Base-by-base conservation (phyloP, 2,888 invertebrate genomes). In the Drosophila stalkeri region DNA sequence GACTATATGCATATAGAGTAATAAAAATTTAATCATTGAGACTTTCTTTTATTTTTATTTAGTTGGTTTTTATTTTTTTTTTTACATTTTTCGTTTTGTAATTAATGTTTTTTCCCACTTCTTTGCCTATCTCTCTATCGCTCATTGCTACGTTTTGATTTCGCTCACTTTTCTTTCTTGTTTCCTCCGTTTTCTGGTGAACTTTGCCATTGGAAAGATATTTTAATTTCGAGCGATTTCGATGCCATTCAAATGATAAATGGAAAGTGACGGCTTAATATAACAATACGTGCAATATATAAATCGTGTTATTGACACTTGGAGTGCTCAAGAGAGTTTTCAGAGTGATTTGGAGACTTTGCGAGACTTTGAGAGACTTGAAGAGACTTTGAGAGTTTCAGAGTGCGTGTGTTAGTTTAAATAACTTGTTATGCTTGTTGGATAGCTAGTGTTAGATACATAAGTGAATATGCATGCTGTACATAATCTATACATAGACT, bases 371-470 rank as follows among this genome's bases (percentile, higher is more conserved):
- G 18, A 0, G 18, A 51, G 18, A 35, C 51, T 33, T n/a, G 18
- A 1, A 11, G 35, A 35, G 35, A 51, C 14, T 35, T 18, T 6
- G 31, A n/a, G 31, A 9, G 49, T 18, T 18, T 20, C n/a, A 8
- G 43, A 77, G 66, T 80, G 79, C 66, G 72, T 75, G 63, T 60
- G 59, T 62, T 43, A 41, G 54, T 49, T 49, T 60, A 72, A 65
- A 68, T 75, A 75, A 79, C 82, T 71, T 65, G 80, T 82, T 75
- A 75, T 70, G 80, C 80, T 75, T 16, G 78, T 68, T 81, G 66
- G 59, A 66, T 66, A 51, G 71, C 68, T 74, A 61, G 64, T 55
- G n/a, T 52, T 7, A 14, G 20, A 37, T 51, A 55, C 11, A 49
- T 31, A 20, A 43, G 18, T 31, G 18, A 20, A 59, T 41, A 12